Conservation (phyloP, 2,113 vertebrate species). For the Leuciscus idus region DNA sequence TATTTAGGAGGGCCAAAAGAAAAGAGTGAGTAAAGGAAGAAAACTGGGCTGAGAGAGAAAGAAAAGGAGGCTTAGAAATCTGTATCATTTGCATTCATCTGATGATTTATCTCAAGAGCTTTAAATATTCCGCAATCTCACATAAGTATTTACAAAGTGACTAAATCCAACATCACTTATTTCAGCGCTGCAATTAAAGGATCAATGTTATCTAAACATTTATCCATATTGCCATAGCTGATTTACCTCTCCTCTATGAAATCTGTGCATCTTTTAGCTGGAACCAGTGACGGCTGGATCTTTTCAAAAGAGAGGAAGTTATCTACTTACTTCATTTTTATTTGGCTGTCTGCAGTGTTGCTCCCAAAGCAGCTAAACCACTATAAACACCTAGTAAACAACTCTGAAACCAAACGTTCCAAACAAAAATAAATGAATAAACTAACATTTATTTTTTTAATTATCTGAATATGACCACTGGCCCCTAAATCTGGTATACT, state of each 20-base stretch:
- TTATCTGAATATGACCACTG: neutral
- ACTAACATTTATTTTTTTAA: no score
- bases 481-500: no score
- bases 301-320: neutral
- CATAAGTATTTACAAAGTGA: conserved; percentile 41
- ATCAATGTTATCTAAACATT: conserved; percentile 23
- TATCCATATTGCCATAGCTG: conserved; percentile 17
- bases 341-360: neutral
- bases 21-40: neutral
- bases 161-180: conserved; percentile 15
- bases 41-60: neutral
- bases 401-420: neutral
- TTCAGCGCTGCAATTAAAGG: conserved; percentile 16
- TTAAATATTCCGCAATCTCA: conserved; percentile 36
- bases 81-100: conserved; percentile 30
- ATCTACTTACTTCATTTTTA: neutral
- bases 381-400: neutral
- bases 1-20: neutral
- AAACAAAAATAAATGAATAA: neutral
- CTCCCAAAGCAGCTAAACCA: neutral
- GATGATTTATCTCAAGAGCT: conserved; percentile 32
- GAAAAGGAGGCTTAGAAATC: neutral
- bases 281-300: neutral
- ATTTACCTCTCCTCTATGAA: neutral
- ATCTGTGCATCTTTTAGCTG: neutral